A percentile compares a stretch with the other conserved stretches of the same genome.
Conservation (phyloP, 2,113 vertebrate species). For the Leptodactylus fuscus region DNA sequence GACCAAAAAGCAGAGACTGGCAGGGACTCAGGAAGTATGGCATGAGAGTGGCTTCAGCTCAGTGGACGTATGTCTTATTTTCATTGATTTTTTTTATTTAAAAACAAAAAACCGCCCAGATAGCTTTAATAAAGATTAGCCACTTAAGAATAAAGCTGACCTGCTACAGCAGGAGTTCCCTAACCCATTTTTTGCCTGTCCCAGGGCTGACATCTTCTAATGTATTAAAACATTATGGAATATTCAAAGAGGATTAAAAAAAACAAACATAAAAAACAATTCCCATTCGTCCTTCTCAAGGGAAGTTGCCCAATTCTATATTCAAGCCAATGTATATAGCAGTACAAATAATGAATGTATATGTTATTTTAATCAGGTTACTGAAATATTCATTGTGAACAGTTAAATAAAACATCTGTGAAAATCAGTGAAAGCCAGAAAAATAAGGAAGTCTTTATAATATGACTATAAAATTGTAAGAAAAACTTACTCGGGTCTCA, state of each 20-base stretch:
- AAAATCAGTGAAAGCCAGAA: background rate
- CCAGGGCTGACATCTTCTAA: background rate
- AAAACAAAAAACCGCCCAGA: too few species aligned
- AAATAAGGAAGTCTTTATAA: too few species aligned
- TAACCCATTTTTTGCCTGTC: background rate
- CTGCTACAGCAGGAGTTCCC: background rate
- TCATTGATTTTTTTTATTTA: too few species aligned
- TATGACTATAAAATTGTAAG: too few species aligned
- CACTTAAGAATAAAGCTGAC: background rate
- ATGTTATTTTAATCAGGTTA: slow-evolving; percentile 2
- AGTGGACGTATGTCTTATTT: too few species aligned
- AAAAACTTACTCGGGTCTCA: too few species aligned
- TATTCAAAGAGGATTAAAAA: slow-evolving; percentile 22
- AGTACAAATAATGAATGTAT: background rate
- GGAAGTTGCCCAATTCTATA: background rate
- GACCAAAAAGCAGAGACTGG: too few species aligned
- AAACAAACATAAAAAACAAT: background rate
- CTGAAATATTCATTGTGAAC: slow-evolving; percentile 1
- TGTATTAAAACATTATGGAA: background rate
- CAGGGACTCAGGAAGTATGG: too few species aligned
- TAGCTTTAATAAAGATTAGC: background rate
- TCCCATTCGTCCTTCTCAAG: slow-evolving; percentile 2
- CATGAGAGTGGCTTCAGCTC: too few species aligned
- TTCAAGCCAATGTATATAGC: background rate
- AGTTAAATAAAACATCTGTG: background rate